These are phyloP conservation scores for Saimiri boliviensis DNA, from an alignment of 2,113 vertebrate genomes.

Conservation along the genomic window DNA sequence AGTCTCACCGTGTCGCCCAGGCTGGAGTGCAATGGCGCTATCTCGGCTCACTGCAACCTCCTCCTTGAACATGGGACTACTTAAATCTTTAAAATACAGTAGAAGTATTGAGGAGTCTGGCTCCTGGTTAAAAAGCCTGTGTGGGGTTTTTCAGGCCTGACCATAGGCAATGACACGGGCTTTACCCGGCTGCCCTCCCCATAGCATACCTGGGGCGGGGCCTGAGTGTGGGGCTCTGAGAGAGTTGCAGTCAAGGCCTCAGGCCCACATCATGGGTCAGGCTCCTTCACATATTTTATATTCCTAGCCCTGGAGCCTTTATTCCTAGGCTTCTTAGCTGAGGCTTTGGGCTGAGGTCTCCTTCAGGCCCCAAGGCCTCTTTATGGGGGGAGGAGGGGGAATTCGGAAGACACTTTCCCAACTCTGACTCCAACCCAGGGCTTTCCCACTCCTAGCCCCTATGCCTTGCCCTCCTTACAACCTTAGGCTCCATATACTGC, in stretches of 20 bases:
- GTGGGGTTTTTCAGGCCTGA: not conserved
- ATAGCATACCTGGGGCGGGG: not conserved
- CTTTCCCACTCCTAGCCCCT: not conserved
- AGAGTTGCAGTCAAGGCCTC: not conserved
- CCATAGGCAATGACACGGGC: not conserved
- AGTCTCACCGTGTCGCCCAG: no score
- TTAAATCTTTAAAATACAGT: constrained; percentile 32
- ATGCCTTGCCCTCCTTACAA: not conserved
- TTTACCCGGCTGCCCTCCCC: not conserved
- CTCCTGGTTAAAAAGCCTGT: not conserved
- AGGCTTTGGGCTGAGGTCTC: not conserved
- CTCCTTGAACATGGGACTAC: not conserved
- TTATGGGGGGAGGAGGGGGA: not conserved
- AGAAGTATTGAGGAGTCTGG: not conserved
- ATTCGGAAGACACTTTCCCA: not conserved
- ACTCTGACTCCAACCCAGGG: not conserved
- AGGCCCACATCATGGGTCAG: not conserved
- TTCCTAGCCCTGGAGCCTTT: not conserved
- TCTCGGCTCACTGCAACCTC: no score
- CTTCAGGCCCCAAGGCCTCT: not conserved
- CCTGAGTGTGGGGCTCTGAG: not conserved
- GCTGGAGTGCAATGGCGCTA: no score
- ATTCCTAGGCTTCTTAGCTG: not conserved
- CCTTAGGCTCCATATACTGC: not conserved
- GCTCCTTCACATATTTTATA: not conserved